These are phyloP conservation scores for Scalopus aquaticus DNA, from an alignment of 2,113 vertebrate species.

Conservation along the genomic window DNA sequence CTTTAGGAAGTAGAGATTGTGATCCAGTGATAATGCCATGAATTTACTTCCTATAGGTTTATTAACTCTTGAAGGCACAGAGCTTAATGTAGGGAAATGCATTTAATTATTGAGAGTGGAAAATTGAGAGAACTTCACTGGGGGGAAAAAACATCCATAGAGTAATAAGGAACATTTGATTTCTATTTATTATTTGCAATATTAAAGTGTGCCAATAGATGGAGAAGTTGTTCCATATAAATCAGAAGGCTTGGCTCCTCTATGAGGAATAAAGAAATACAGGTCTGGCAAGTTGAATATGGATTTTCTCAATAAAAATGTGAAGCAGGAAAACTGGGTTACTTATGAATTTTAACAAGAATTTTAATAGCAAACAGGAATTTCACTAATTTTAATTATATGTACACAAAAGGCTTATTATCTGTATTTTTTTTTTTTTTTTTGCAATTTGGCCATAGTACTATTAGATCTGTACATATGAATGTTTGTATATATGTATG, in stretches of 20 bases:
- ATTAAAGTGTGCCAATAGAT: slow-evolving; percentile 79
- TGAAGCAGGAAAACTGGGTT: slow-evolving; percentile 70
- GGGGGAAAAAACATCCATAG: neutral
- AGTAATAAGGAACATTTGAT: slow-evolving; percentile 38
- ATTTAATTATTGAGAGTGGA: slow-evolving; percentile 65
- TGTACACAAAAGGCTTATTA: slow-evolving; percentile 58
- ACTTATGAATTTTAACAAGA: slow-evolving; percentile 78
- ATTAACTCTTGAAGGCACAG: slow-evolving; percentile 48
- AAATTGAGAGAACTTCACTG: slow-evolving; percentile 29
- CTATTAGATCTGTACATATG: slow-evolving; percentile 1
- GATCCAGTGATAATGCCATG: neutral
- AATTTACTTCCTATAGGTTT: slow-evolving; percentile 63
- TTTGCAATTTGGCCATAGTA: slow-evolving; percentile 33
- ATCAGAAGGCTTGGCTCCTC: neutral
- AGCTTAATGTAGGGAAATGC: neutral
- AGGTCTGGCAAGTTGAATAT: slow-evolving; percentile 67
- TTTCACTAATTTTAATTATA: slow-evolving; percentile 56
- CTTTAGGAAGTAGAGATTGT: slow-evolving; percentile 27
- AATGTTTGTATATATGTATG: neutral
- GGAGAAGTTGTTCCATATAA: slow-evolving; percentile 78
- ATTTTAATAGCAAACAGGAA: slow-evolving; percentile 59
- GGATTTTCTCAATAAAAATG: slow-evolving; percentile 69
- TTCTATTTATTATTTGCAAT: slow-evolving; percentile 49
- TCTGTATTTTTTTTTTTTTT: neutral
- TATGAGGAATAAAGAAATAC: slow-evolving; percentile 13